These are phyloP conservation scores for Peromyscus eremicus DNA, from an alignment of 2,797 vertebrate genomes.

Conservation along the genomic window DNA sequence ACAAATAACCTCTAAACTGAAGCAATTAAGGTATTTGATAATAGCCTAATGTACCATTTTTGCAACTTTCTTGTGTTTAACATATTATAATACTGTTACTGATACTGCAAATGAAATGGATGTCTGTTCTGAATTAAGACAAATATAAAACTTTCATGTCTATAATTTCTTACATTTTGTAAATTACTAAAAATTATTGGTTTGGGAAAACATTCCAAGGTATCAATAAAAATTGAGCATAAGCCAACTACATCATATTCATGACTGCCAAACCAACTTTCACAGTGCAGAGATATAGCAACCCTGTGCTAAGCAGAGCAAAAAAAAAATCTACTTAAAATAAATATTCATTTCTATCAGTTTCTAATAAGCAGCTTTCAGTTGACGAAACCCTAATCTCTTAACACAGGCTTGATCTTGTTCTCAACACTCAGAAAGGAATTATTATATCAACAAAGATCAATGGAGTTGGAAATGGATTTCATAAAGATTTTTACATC, in stretches of 20 bases:
- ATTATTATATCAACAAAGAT: constrained; percentile 63
- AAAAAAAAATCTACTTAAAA: constrained; percentile 47
- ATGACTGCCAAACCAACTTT: constrained; percentile 6
- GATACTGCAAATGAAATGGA: neutral
- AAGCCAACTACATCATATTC: neutral
- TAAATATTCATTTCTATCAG: constrained; percentile 42
- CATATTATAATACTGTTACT: neutral
- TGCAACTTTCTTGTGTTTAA: neutral
- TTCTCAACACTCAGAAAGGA: constrained; percentile 48
- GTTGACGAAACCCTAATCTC: constrained; percentile 44
- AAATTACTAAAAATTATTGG: constrained; percentile 17
- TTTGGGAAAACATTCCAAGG: neutral
- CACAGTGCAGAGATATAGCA: neutral
- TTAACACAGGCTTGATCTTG: constrained; percentile 26
- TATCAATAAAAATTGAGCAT: constrained; percentile 38
- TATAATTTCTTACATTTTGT: constrained; percentile 10
- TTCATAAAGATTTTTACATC: constrained; percentile 55
- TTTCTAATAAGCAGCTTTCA: constrained; percentile 41
- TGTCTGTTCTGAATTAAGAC: constrained; percentile 4
- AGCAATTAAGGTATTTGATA: neutral
- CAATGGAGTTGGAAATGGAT: constrained; percentile 65
- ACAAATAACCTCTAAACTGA: neutral
- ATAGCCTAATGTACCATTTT: neutral
- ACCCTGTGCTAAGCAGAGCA: neutral
- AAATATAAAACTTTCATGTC: constrained; percentile 2